phyloP scores from a whole-genome alignment of 2,888 invertebrate species.

The Apotomis betuletana region DNA sequence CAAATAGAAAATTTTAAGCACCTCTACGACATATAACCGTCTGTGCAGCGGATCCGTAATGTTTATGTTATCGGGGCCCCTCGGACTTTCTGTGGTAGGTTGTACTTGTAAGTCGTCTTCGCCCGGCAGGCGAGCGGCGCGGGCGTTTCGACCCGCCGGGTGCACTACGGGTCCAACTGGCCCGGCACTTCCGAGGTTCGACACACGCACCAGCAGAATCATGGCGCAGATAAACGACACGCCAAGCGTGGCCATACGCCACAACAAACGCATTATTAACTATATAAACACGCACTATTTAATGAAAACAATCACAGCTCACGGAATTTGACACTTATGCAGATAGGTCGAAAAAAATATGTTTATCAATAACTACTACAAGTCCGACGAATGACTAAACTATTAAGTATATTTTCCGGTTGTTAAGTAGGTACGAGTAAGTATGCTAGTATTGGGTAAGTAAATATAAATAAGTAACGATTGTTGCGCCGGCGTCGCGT shows the following conservation, averaged over 20 bases:
- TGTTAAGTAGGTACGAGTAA: neutral
- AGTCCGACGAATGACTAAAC: neutral
- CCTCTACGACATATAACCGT: slow-evolving; percentile 46
- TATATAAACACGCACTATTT: neutral
- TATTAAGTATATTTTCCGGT: neutral
- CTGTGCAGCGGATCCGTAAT: slow-evolving; percentile 23
- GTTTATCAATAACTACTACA: too few species aligned
- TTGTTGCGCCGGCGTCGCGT: slow-evolving; percentile 30
- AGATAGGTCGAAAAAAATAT: neutral
- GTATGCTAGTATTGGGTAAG: too few species aligned
- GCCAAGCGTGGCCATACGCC: slow-evolving; percentile 54
- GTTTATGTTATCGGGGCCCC: neutral
- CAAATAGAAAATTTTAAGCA: slow-evolving; percentile 26
- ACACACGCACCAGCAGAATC: slow-evolving; percentile 53
- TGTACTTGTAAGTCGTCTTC: slow-evolving; percentile 8
- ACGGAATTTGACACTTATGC: neutral
- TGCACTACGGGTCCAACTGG: slow-evolving; percentile 31
- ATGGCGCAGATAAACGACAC: slow-evolving; percentile 52
- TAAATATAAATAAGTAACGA: neutral
- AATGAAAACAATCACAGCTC: slow-evolving; percentile 14
- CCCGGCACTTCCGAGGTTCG: slow-evolving; percentile 47
- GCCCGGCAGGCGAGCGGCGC: slow-evolving; percentile 39
- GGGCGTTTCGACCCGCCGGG: slow-evolving; percentile 39
- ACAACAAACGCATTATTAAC: slow-evolving; percentile 56
- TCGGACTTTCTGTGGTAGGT: neutral